Percentiles rank a stretch among this genome's conserved stretches.
phyloP scores from a whole-genome alignment of 30 jellyfish, hydroid and myxozoan genomes.

The Rhopilema esculentum region DNA sequence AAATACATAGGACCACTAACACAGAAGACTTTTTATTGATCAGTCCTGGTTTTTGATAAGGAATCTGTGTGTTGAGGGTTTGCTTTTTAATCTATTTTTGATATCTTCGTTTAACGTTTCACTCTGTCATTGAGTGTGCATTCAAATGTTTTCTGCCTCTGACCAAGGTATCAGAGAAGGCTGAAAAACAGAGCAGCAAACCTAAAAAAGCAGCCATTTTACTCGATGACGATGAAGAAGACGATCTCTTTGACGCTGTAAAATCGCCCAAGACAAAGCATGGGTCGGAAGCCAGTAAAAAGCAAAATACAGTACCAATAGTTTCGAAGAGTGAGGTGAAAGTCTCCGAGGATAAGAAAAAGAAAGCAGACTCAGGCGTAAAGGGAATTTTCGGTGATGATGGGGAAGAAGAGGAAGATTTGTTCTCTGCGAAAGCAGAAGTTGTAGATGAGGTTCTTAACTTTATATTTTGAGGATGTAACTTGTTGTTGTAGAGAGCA shows the following conservation, averaged over 20 bases:
- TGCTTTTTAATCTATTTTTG: too few relatives aligned
- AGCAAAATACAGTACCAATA: background rate
- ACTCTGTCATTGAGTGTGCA: too few relatives aligned
- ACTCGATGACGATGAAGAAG: conserved; percentile 59
- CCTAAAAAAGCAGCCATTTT: conserved; percentile 39
- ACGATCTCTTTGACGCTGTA: conserved; percentile 43
- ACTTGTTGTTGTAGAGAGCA: too few relatives aligned
- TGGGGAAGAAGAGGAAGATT: conserved; percentile 40
- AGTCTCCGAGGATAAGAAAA: background rate
- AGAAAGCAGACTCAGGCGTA: background rate
- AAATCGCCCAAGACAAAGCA: background rate
- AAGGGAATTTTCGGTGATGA: conserved; percentile 38
- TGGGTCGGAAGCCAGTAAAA: background rate
- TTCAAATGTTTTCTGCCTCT: too few relatives aligned
- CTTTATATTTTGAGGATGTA: too few relatives aligned
- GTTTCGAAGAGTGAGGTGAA: background rate
- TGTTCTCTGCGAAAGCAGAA: background rate
- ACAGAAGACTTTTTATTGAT: too few relatives aligned
- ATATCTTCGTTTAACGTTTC: too few relatives aligned
- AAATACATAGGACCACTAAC: too few relatives aligned
- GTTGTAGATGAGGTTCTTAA: background rate
- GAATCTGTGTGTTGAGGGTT: too few relatives aligned
- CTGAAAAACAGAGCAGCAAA: background rate
- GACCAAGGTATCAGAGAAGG: background rate
- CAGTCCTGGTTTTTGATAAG: too few relatives aligned